Base-by-base conservation (phyloP, 2,797 vertebrate species). In the Galaxias olidus region DNA sequence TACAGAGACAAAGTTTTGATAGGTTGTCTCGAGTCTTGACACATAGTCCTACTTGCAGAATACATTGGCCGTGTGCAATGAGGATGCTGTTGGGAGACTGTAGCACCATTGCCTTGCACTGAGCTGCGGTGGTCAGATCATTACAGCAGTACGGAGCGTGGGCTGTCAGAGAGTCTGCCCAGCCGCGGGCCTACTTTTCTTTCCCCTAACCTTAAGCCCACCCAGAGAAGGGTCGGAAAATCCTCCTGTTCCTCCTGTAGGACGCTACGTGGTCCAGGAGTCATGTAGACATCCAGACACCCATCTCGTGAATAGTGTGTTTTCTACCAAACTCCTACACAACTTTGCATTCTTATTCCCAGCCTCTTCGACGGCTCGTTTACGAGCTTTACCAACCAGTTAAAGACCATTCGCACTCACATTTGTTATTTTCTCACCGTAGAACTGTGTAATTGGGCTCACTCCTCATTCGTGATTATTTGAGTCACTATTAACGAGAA, bases 221-320 rank as follows among this genome's bases (percentile, higher is more conserved):
- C 61, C 10, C 62, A 70, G 69, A 68, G 56, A 61, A 57, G 47
- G 72, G 59, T 81, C 68, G 76, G 77, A 82, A 89, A 90, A 90
- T 89, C 83, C 81, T 86, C 63, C 73, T 74, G 83, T 89, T 90
- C 84, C 86, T 88, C 46, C 41, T 15, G 20, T 56, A 40, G 58
- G 19, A 30, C 30, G 2, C 30, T 6, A 30, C 30, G 6, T 6
- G 30, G 30, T 30, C 6, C 6, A 30, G 30, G 30, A 30, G 30
- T 30, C 30, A 30, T 30, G 30, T 30, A 30, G 30, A 30, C 30
- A 30, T 30, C 30, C 6, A 30, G 30, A 30, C 30, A 30, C 30
- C 30, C 30, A 30, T 30, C 30, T 30, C 30, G 6, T 30, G 6
- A 30, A 30, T 30, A 30, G 30, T 6, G 6, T 30, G 6, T 6